Evolutionary conservation across 2,888 invertebrate species (phyloP), one percentile per base, ranked within the genome.

Genomic region (Portevinia maculata): DNA sequence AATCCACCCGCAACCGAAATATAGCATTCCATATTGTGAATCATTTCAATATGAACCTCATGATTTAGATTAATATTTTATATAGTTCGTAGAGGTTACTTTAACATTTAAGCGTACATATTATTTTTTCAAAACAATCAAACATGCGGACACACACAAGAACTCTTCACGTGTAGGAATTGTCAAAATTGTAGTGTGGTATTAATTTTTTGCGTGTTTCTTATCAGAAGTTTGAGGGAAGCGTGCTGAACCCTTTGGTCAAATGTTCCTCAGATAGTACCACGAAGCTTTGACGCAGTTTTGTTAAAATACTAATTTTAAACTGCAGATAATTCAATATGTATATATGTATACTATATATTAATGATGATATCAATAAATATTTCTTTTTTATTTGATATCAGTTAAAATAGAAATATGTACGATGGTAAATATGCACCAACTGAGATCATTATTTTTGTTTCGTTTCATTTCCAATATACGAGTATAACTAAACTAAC

Each of bases 201-300:
- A 4, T 39, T 3, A 13, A 21, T 59, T 30, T 17, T 41, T 50
- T 17, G 59, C 41, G 41, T 11, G 17, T 28, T n/a, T 53, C 30
- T 64, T 64, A 64, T 64, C 64, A 8, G 11, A 37, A 24, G 13
- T 50, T 64, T 71, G 62, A 71, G 62, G 28, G 62, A 71, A 71
- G 71, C 71, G 71, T 71, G 71, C 62, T 71, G 71, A 71, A 71
- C 71, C 71, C 71, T 71, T 71, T 71, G 71, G 71, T 71, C 71
- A 71, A 71, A 71, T 71, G 60, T 71, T 59, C 41, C 59, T 32
- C 3, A 62, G 71, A 71, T 70, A 60, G 60, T 44, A 39, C 39
- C 37, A 55, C n/a, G n/a, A 8, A 48, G 17, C 9, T 11, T 28
- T 32, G n/a, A 28, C 24, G 24, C 13, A 46, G 17, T 37, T 30